A percentile compares a stretch with the other conserved stretches of the same genome.
Evolutionary conservation across 2,113 vertebrate species (phyloP).

Genomic region (Triplophysa dalaica): DNA sequence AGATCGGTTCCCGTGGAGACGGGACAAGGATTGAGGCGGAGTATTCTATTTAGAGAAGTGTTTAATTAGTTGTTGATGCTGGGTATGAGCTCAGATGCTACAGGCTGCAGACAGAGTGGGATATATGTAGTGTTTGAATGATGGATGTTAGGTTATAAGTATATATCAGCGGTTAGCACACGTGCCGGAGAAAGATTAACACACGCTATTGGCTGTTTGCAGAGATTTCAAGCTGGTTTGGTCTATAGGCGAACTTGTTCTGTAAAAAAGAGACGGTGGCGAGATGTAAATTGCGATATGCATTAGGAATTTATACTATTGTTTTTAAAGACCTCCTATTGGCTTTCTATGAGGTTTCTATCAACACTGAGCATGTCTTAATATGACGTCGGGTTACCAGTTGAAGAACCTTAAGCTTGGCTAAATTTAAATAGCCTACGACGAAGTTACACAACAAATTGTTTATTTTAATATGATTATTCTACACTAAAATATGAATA

Average conservation of each 20-base stretch:
- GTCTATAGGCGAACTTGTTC: not conserved
- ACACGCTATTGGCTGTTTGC: conserved; percentile 1
- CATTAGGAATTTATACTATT: not conserved
- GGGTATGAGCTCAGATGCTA: conserved; percentile 11
- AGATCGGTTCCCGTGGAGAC: conserved; percentile 11
- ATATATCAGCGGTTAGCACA: not conserved
- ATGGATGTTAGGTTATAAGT: not conserved
- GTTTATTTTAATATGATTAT: no score
- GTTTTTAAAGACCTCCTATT: not conserved
- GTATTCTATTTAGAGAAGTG: conserved; percentile 39
- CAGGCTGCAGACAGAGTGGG: not conserved
- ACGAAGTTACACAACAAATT: no score
- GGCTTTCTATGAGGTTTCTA: no score
- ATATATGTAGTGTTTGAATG: conserved; percentile 9
- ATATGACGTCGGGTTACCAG: no score
- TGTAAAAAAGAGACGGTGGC: not conserved
- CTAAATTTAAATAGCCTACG: no score
- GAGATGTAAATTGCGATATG: not conserved
- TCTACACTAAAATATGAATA: no score
- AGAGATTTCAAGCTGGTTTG: not conserved
- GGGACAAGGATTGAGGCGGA: conserved; percentile 5
- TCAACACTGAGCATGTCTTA: no score
- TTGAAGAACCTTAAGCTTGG: no score
- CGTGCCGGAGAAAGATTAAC: conserved; percentile 12
- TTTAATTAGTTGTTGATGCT: conserved; percentile 51